These are phyloP conservation scores for Pachymerium ferrugineum DNA, from an alignment of 2,888 invertebrate genomes.

Conservation along the genomic window DNA sequence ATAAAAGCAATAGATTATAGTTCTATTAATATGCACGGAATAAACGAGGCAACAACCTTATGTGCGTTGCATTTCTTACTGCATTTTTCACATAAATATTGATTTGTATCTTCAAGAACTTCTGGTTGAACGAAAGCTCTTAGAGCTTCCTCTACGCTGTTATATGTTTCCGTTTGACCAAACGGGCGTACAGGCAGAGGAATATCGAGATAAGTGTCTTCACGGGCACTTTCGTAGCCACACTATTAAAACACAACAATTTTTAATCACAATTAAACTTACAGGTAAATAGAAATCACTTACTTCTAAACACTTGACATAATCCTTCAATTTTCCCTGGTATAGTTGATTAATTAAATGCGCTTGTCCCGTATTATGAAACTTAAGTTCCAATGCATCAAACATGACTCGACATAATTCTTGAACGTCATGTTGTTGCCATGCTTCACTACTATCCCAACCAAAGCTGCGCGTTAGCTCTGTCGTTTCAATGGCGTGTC, in stretches of 20 bases:
- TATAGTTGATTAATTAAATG: slow-evolving; percentile 76
- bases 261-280: slow-evolving; percentile 6
- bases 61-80: slow-evolving; percentile 81
- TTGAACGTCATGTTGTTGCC: slow-evolving; percentile 90
- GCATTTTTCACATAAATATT: slow-evolving; percentile 81
- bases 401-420: slow-evolving; percentile 86
- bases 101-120: slow-evolving; percentile 73
- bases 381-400: slow-evolving; percentile 77
- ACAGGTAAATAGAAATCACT: background rate
- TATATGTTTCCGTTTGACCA: slow-evolving; percentile 68
- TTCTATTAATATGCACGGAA: slow-evolving; percentile 30
- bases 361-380: slow-evolving; percentile 73
- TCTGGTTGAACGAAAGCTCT: slow-evolving; percentile 78
- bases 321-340: slow-evolving; percentile 70
- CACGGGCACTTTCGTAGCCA: slow-evolving; percentile 70
- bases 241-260: slow-evolving; percentile 50
- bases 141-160: slow-evolving; percentile 75
- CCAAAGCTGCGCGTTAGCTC: slow-evolving; percentile 81
- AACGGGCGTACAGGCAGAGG: slow-evolving; percentile 78
- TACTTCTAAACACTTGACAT: slow-evolving; percentile 74
- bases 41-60: slow-evolving; percentile 55
- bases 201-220: slow-evolving; percentile 78
- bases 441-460: slow-evolving; percentile 82
- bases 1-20: slow-evolving; percentile 10
- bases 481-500: slow-evolving; percentile 75